Base-by-base conservation (phyloP, 53 echinoderm and acorn worm genomes). In the Actinopyga echinites region DNA sequence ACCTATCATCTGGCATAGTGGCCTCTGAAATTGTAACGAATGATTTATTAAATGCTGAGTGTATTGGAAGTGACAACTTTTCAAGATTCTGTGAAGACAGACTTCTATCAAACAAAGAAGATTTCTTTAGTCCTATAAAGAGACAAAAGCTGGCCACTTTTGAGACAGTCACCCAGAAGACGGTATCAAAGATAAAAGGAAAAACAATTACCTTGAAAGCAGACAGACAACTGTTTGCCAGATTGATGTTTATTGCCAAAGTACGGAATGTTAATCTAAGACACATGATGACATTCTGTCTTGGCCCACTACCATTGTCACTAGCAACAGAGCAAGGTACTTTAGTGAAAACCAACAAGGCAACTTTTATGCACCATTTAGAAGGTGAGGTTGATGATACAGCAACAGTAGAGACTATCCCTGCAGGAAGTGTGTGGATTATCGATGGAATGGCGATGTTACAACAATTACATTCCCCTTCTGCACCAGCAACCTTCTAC, bases 381-480 rank as follows among this genome's bases (percentile, higher is more conserved):
- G 82, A 80, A 26, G 52, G 65, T 17, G 9, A 29, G 30, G 67
- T 35, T 21, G 80, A 79, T 9, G 22, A 6, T 4, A 19, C 65
- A 75, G 38, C 66, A 24, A 40, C 61, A 13, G 55, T 67, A 22
- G 60, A 63, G 4, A 24, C 32, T 20, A 80, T 68, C 24, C 44
- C 83, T 26, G 54, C 44, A 21, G 30, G 74, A 17, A 80, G 80
- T 69, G 25, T 53, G 13, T 90, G 90, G 90, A 37, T 90, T 17
- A 69, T 85, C 1, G 86, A 86, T 90, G 90, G 85, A 0, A 86
- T 90, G 90, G 90, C 65, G 24, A 63, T 86, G 65, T 29, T 90
- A 24, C 90, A 90, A 43, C 54, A 79, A 56, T 45, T 87, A 62
- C 83, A 64, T 26, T 38, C 57, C 20, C 8, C 57, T 17, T 28